Conservation (phyloP, 2,888 invertebrate genomes). For the Trichogramma evanescens region DNA sequence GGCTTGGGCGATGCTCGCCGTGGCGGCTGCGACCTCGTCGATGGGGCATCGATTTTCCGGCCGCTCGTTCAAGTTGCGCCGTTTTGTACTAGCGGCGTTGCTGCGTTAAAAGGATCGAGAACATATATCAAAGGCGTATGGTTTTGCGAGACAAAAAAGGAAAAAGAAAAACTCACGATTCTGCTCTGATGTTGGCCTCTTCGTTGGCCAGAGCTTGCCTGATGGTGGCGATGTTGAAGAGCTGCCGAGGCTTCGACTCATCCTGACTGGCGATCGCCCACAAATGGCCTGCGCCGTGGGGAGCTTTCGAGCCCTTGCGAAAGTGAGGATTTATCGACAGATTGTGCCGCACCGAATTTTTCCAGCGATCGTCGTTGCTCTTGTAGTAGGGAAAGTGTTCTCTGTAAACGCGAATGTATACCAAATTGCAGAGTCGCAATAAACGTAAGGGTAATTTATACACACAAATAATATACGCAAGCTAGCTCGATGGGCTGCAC, state of each 20-base stretch:
- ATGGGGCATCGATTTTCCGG: slow-evolving; percentile 16
- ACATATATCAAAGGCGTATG: not conserved
- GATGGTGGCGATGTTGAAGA: slow-evolving; percentile 25
- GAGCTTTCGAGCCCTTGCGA: slow-evolving; percentile 76
- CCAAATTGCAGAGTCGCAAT: not conserved
- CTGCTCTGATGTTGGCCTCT: slow-evolving; percentile 9
- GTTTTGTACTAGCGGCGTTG: not conserved
- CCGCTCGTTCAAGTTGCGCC: not conserved
- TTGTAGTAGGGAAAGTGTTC: slow-evolving; percentile 84
- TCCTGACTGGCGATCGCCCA: slow-evolving; percentile 76
- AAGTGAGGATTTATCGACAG: slow-evolving; percentile 89
- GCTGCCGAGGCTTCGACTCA: slow-evolving; percentile 46
- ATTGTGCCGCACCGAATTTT: slow-evolving; percentile 86
- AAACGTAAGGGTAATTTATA: no score
- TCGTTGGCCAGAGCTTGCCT: slow-evolving; percentile 24
- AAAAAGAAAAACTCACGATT: slow-evolving; percentile 12
- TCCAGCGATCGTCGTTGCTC: slow-evolving; percentile 86
- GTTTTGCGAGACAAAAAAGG: not conserved
- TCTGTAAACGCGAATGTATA: slow-evolving; percentile 48
- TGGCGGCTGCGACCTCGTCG: slow-evolving; percentile 53
- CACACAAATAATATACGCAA: no score
- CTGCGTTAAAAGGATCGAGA: not conserved
- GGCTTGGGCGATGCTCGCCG: slow-evolving; percentile 50
- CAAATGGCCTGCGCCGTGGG: slow-evolving; percentile 81
- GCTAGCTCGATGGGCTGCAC: no score